Conservation (phyloP, 2,113 vertebrate species). For the Brachyhypopomus occidentalis region DNA sequence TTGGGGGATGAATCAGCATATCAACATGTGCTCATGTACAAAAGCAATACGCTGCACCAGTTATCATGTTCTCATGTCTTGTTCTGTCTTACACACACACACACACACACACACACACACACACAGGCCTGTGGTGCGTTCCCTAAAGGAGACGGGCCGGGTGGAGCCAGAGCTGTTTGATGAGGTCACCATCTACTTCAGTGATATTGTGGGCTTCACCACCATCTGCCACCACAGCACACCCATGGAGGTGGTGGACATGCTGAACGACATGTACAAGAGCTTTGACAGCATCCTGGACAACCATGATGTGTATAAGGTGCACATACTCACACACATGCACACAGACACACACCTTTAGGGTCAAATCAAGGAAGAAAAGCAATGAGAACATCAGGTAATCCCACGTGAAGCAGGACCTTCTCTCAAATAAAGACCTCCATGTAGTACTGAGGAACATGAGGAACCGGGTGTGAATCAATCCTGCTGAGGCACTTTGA, state of each 20-base stretch:
- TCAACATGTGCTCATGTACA: too few species aligned
- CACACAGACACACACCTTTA: background rate
- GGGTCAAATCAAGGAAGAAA: background rate
- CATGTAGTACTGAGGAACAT: background rate
- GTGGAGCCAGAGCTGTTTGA: constrained; percentile 95
- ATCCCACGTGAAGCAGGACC: too few species aligned
- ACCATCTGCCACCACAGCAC: constrained; percentile 97
- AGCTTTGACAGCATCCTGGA: constrained; percentile 96
- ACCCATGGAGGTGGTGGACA: constrained; percentile 98
- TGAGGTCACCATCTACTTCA: constrained; percentile 97
- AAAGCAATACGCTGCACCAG: too few species aligned
- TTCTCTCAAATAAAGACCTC: too few species aligned
- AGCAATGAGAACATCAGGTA: too few species aligned
- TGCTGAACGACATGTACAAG: constrained; percentile 98
- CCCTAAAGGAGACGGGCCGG: constrained; percentile 90
- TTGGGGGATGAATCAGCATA: too few species aligned
- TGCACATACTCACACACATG: constrained; percentile 50
- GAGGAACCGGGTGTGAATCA: too few species aligned
- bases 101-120: background rate
- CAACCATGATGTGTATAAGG: constrained; percentile 97
- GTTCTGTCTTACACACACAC: background rate
- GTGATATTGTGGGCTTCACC: constrained; percentile 97
- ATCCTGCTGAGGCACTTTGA: too few species aligned
- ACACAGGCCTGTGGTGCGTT: constrained; percentile 89
- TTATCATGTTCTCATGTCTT: too few species aligned